These are phyloP conservation scores for Petroica traversi DNA, from an alignment of 2,113 vertebrate genomes.

Conservation along the genomic window DNA sequence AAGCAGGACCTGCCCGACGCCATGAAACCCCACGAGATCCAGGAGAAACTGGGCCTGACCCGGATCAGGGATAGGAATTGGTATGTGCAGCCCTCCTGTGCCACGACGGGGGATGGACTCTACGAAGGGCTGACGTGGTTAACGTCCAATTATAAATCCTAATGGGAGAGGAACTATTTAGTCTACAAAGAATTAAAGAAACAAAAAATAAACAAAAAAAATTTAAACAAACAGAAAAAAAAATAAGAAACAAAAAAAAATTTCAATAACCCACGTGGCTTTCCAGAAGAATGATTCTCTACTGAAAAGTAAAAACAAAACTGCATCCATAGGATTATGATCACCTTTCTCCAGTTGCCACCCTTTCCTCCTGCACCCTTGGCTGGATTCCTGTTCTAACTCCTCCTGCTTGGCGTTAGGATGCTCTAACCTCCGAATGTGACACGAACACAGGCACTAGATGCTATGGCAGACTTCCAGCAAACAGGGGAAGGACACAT, in stretches of 20 bases:
- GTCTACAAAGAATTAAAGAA: conserved; percentile 68
- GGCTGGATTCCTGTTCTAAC: conserved; percentile 64
- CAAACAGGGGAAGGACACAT: conserved; percentile 67
- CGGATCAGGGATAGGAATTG: conserved; percentile 99
- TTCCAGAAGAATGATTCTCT: conserved; percentile 73
- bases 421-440: conserved; percentile 70
- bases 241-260: conserved; percentile 63
- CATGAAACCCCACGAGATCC: conserved; percentile 99
- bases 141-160: conserved; percentile 99
- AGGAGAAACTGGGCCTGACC: conserved; percentile 98
- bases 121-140: conserved; percentile 99
- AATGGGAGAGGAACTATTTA: conserved; percentile 81
- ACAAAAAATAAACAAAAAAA: conserved; percentile 52
- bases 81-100: conserved; percentile 99
- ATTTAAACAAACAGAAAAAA: conserved; percentile 28
- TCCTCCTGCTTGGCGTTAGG: conserved; percentile 75
- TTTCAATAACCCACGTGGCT: conserved; percentile 71
- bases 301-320: conserved; percentile 70
- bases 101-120: conserved; percentile 96
- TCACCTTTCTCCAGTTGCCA: conserved; percentile 71
- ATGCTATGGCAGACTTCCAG: conserved; percentile 76
- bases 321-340: conserved; percentile 83
- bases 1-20: conserved; percentile 99
- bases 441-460: conserved; percentile 72
- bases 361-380: conserved; percentile 61